A percentile compares a stretch with the other conserved stretches of the same genome.
Evolutionary conservation across 2,888 invertebrate genomes (phyloP).

Genomic region (Nebria brevicollis): DNA sequence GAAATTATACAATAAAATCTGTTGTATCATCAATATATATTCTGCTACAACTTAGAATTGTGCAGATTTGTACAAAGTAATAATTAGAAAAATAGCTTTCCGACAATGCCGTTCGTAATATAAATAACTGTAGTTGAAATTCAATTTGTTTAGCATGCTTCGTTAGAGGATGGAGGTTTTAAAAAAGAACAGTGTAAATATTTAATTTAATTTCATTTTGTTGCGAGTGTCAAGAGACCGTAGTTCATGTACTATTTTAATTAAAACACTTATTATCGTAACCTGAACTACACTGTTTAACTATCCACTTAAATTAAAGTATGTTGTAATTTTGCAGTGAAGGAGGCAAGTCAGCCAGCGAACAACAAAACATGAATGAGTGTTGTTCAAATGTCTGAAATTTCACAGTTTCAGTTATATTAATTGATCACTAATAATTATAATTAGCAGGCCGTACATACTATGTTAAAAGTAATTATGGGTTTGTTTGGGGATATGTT

Average conservation of each 20-base stretch:
- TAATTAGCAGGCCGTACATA: conserved; percentile 4
- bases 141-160: background rate
- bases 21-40: background rate
- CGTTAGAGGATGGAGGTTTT: background rate
- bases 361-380: conserved; percentile 7
- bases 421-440: conserved; percentile 23
- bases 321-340: background rate
- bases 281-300: background rate
- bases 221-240: background rate
- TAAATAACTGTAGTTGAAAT: background rate
- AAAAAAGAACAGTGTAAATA: background rate
- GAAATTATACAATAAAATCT: background rate
- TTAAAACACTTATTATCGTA: background rate
- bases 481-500: conserved; percentile 1
- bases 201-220: background rate
- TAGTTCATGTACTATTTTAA: background rate
- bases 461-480: conserved; percentile 15
- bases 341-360: background rate
- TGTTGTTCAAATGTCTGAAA: background rate
- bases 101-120: too few species aligned
- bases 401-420: background rate
- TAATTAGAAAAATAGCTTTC: too few species aligned
- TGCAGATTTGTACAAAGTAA: too few species aligned
- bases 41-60: background rate
- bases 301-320: conserved; percentile 7